These are phyloP conservation scores for Apostichopus parvimensis DNA, from an alignment of 35 echinoderm and acorn worm genomes.

Conservation along the genomic window DNA sequence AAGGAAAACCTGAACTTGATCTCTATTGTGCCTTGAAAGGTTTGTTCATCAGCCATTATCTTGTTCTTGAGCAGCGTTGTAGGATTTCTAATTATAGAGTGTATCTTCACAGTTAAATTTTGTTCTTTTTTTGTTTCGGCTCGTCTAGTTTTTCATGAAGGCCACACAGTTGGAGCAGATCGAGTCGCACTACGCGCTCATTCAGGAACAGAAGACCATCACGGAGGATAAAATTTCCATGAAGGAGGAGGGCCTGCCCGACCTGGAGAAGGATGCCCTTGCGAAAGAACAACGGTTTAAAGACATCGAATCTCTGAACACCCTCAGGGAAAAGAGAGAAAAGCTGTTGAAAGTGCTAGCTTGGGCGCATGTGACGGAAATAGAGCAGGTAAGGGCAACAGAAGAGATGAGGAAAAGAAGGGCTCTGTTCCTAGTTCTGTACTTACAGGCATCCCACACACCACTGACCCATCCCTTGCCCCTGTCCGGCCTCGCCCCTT, in stretches of 20 bases:
- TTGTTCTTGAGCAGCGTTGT: too few relatives aligned
- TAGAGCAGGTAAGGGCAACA: constrained; percentile 66
- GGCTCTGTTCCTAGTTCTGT: too few relatives aligned
- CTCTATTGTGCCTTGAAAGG: too few relatives aligned
- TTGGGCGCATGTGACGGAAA: constrained; percentile 81
- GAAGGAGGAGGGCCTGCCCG: constrained; percentile 77
- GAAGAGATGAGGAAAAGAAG: background rate
- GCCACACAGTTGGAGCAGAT: constrained; percentile 92
- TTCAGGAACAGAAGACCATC: constrained; percentile 65
- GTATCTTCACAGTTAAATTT: too few relatives aligned
- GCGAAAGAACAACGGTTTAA: constrained; percentile 74
- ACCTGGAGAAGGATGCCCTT: constrained; percentile 69
- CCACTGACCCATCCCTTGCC: too few relatives aligned
- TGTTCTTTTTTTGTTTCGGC: background rate
- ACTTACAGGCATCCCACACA: too few relatives aligned
- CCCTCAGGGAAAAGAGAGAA: constrained; percentile 66
- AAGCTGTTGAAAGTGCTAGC: constrained; percentile 61
- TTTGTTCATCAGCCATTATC: too few relatives aligned
- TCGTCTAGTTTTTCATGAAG: constrained; percentile 83
- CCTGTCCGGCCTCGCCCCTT: too few relatives aligned
- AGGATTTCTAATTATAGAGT: too few relatives aligned
- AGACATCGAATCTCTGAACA: constrained; percentile 67
- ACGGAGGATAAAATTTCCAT: constrained; percentile 58
- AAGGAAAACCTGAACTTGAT: too few relatives aligned
- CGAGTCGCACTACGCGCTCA: constrained; percentile 64